Base-by-base conservation (phyloP, 2,797 vertebrate genomes). In the Poecilia gillii region DNA sequence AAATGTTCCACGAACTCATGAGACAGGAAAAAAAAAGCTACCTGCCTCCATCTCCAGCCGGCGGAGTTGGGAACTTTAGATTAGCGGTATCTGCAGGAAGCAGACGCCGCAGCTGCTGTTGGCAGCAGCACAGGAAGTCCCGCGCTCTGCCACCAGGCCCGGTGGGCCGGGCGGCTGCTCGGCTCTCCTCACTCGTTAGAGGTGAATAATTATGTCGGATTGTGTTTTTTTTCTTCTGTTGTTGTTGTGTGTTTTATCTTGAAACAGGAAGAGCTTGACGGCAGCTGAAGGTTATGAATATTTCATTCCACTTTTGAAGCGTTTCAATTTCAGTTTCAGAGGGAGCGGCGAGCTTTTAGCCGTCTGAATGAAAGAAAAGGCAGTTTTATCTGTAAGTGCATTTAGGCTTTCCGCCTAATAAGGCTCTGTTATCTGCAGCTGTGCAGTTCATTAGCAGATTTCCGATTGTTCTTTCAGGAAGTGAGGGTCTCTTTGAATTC, bases 241-340 rank as follows among this genome's bases (percentile, higher is more conserved):
- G 78, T 75, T 77, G 7, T 80, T 72, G 68, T 41, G 46, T 43
- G 55, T 81, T 84, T 53, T 78, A 74, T 88, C 84, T 83, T 78
- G 43, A 47, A 59, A 83, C 3, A 73, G 47, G 66, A 86, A 78
- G 73, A 45, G 41, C 33, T 72, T 31, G 39, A 89, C 76, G 81
- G 84, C 85, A 88, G 77, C 77, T 80, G 31, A 82, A 85, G 75
- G 81, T 82, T 85, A 85, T 89, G 84, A 85, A 90, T 91, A 86
- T 88, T 90, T 90, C 82, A 91, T 88, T 77, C 74, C 83, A 82
- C 81, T 84, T 89, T 90, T 87, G 72, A 39, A n/a, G 82, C 74
- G 49, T 90, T 93, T 88, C 25, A 71, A 86, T 90, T 90, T 87
- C 77, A 79, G 79, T 92, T 88, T 91, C 87, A 77, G 77, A 75